phyloP scores from a whole-genome alignment of 2,113 vertebrate genomes.

The Lophura nycthemera region DNA sequence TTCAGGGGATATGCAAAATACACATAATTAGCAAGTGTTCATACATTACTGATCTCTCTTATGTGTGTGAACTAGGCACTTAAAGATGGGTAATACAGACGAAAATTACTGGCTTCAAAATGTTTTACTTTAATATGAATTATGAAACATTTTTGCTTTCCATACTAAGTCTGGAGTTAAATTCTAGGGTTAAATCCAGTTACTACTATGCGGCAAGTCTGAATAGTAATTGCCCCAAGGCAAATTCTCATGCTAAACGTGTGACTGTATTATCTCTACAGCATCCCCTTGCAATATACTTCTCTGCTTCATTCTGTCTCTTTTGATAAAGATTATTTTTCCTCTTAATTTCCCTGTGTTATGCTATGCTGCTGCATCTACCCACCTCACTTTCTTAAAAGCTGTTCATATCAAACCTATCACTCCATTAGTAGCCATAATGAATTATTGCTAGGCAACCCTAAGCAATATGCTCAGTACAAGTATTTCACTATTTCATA shows the following conservation, averaged over 20 bases:
- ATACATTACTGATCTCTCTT: background rate
- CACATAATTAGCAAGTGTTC: background rate
- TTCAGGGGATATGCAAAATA: background rate
- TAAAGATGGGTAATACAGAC: background rate
- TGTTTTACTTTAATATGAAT: background rate
- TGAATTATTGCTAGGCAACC: conserved; percentile 47
- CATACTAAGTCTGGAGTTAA: background rate
- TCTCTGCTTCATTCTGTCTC: background rate
- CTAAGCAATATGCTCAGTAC: background rate
- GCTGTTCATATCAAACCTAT: background rate
- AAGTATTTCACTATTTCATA: background rate
- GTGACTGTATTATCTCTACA: background rate
- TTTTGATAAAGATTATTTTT: conserved; percentile 10
- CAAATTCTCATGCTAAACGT: background rate
- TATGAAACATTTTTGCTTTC: background rate
- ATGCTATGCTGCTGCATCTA: background rate
- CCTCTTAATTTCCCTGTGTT: background rate
- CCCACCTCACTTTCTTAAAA: background rate
- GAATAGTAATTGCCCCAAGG: background rate
- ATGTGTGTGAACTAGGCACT: background rate
- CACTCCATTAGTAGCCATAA: conserved; percentile 3
- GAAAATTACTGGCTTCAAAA: background rate
- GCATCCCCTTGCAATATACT: background rate
- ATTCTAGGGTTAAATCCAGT: background rate
- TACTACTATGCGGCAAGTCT: background rate